phyloP scores from a whole-genome alignment of 2,797 vertebrate genomes.

The Stomatorhinus walkeri region DNA sequence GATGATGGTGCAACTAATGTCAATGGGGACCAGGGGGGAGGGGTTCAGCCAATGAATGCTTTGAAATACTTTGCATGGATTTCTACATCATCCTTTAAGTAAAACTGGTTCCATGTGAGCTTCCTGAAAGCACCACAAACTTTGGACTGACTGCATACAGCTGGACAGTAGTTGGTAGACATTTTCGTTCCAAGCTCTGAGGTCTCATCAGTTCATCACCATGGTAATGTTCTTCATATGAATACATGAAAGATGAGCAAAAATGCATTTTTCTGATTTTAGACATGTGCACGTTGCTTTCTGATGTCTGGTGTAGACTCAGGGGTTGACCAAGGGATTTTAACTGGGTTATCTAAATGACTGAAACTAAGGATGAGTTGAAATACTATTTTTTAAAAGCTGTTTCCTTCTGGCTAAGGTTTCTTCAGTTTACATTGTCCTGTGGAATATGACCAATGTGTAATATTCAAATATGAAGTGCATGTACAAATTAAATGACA shows the following conservation, averaged over 20 bases:
- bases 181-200: background rate
- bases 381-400: background rate
- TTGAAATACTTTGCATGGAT: background rate
- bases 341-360: background rate
- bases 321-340: background rate
- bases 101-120: background rate
- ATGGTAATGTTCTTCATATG: background rate
- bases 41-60: background rate
- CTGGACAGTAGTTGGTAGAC: background rate
- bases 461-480: background rate
- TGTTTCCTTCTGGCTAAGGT: background rate
- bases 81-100: background rate
- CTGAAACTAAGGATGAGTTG: background rate
- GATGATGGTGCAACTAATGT: slow-evolving; percentile 27
- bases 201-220: background rate
- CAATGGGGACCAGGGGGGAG: slow-evolving; percentile 20
- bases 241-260: background rate
- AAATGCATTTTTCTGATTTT: background rate
- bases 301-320: background rate
- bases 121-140: background rate
- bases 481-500: background rate
- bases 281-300: background rate
- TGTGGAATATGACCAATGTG: background rate
- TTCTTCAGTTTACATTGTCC: background rate
- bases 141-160: background rate